A percentile compares a stretch with the other conserved stretches of the same genome.
These are phyloP conservation scores for Drosophila monieri DNA, from an alignment of 2,888 invertebrate genomes.

Conservation along the genomic window DNA sequence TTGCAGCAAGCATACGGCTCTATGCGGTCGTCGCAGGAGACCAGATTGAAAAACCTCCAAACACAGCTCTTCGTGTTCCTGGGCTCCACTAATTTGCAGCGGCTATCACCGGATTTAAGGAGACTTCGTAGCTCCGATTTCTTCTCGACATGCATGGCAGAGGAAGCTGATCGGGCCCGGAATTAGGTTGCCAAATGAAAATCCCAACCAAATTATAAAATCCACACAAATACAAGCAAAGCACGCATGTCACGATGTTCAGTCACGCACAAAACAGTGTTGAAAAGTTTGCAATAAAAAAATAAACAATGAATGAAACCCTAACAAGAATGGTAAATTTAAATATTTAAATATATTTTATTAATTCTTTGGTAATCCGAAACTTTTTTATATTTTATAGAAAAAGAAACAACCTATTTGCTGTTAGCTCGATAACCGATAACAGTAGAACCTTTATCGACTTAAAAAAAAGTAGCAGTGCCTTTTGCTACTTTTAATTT, in stretches of 20 bases:
- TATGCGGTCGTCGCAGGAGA: constrained; percentile 64
- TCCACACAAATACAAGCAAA: constrained; percentile 47
- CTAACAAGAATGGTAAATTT: background rate
- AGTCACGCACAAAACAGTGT: constrained; percentile 73
- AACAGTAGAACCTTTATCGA: too few relatives aligned
- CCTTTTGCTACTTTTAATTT: too few relatives aligned
- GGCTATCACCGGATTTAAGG: constrained; percentile 63
- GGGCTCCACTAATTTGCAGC: constrained; percentile 67
- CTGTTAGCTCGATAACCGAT: too few relatives aligned
- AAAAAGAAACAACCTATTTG: too few relatives aligned
- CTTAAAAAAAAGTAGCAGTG: too few relatives aligned
- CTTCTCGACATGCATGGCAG: constrained; percentile 65
- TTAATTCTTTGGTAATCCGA: background rate
- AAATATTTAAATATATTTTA: too few relatives aligned
- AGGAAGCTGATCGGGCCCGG: background rate
- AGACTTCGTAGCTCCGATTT: constrained; percentile 62
- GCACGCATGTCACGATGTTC: constrained; percentile 72
- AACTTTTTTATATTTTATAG: background rate
- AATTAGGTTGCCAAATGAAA: constrained; percentile 36
- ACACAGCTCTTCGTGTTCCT: constrained; percentile 69
- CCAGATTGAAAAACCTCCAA: constrained; percentile 68
- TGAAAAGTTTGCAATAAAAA: constrained; percentile 37
- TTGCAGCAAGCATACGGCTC: constrained; percentile 69
- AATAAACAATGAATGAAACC: background rate
- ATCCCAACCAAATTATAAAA: constrained; percentile 49